Conservation (phyloP, 37 sponge, comb jelly and placozoan genomes). For the Halichondria panicea region DNA sequence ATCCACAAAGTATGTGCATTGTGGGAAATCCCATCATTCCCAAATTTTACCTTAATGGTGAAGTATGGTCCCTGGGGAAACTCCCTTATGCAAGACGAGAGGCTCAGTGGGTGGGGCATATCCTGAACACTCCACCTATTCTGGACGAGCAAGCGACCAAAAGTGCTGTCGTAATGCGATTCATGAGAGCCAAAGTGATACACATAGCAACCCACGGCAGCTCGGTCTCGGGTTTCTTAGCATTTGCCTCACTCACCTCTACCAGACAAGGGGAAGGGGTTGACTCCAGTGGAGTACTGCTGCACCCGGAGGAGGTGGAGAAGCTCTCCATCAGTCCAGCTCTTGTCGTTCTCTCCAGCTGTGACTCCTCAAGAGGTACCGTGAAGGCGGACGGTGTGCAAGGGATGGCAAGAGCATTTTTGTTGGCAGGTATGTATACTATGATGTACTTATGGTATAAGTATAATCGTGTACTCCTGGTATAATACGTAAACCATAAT, state of each 20-base stretch:
- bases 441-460: too few relatives aligned
- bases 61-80: slow-evolving; percentile 52
- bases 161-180: slow-evolving; percentile 35
- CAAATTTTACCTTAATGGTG: slow-evolving; percentile 33
- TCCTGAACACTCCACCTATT: slow-evolving; percentile 49
- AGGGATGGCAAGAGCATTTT: slow-evolving; percentile 74
- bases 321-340: slow-evolving; percentile 44
- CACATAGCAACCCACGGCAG: slow-evolving; percentile 79
- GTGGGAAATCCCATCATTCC: slow-evolving; percentile 79
- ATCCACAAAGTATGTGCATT: slow-evolving; percentile 21
- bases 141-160: slow-evolving; percentile 73
- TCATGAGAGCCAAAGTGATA: slow-evolving; percentile 63
- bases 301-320: slow-evolving; percentile 67
- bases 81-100: slow-evolving; percentile 71
- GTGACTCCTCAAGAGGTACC: slow-evolving; percentile 54
- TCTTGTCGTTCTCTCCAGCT: slow-evolving; percentile 75
- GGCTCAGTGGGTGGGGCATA: slow-evolving; percentile 60
- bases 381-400: slow-evolving; percentile 67
- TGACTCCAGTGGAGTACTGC: slow-evolving; percentile 35
- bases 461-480: too few relatives aligned
- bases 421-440: too few relatives aligned
- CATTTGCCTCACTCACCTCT: slow-evolving; percentile 37
- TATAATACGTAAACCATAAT: too few relatives aligned
- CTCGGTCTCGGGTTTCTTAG: slow-evolving; percentile 55
- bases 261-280: neutral